A percentile compares a stretch with the other conserved stretches of the same genome.
Evolutionary conservation across 2,113 vertebrate genomes (phyloP).

Genomic region (Coryphaenoides rupestris): DNA sequence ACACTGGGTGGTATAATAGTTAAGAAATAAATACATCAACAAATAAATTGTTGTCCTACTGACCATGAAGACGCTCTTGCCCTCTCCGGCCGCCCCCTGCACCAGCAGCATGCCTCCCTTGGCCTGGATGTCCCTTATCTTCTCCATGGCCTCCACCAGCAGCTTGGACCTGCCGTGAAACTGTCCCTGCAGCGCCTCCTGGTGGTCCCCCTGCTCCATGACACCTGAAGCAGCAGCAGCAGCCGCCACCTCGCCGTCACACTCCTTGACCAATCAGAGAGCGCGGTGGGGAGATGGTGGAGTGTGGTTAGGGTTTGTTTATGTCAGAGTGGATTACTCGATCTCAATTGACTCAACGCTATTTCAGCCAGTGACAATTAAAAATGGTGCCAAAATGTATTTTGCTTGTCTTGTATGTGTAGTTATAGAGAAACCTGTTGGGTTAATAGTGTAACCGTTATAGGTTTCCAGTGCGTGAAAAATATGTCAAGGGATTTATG

Average conservation of each 20-base stretch:
- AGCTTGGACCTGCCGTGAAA: conserved; percentile 71
- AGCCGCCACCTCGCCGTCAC: conserved; percentile 14
- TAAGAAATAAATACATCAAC: too few relatives aligned
- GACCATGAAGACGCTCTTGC: conserved; percentile 84
- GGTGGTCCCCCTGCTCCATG: conserved; percentile 71
- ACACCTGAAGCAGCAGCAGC: conserved; percentile 24
- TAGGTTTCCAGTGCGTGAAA: too few relatives aligned
- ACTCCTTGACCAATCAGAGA: conserved; percentile 36
- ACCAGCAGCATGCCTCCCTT: conserved; percentile 75
- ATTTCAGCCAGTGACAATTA: neutral
- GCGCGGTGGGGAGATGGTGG: neutral
- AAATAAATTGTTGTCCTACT: neutral
- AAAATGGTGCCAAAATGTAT: too few relatives aligned
- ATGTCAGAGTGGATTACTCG: neutral
- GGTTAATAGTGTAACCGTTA: too few relatives aligned
- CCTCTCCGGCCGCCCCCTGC: conserved; percentile 73
- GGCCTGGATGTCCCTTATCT: conserved; percentile 50
- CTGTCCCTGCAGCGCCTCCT: conserved; percentile 64
- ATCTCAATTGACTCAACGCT: neutral
- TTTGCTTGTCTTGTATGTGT: too few relatives aligned
- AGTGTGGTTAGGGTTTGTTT: neutral
- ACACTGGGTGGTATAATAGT: too few relatives aligned
- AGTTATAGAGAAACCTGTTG: too few relatives aligned
- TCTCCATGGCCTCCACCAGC: conserved; percentile 41
- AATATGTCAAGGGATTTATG: too few relatives aligned